Percentiles rank a stretch among this genome's conserved stretches.
Evolutionary conservation across 1,140 invertebrate genomes (phyloP).

Genomic region (Episyrphus balteatus): DNA sequence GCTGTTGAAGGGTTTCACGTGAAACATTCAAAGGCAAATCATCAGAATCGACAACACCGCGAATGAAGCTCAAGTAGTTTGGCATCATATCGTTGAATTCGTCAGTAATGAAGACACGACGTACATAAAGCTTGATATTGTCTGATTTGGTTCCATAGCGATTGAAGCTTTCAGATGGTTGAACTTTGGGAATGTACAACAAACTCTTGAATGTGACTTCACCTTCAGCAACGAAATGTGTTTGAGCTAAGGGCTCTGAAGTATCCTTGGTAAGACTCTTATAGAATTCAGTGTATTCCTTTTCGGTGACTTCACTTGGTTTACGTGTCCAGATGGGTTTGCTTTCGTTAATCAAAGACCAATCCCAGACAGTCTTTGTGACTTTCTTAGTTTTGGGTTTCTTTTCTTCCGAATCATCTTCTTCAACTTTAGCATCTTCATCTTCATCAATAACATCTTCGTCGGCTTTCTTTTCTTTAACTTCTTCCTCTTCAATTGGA

Average conservation of each 20-base stretch:
- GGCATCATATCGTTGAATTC: slow-evolving; percentile 99
- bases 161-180: slow-evolving; percentile 89
- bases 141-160: slow-evolving; percentile 89
- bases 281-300: slow-evolving; percentile 92
- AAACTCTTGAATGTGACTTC: slow-evolving; percentile 98
- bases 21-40: slow-evolving; percentile 98
- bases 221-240: slow-evolving; percentile 97
- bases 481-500: slow-evolving; percentile 45
- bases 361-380: slow-evolving; percentile 96
- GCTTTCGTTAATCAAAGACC: slow-evolving; percentile 91
- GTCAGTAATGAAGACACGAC: slow-evolving; percentile 97
- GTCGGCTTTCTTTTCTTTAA: slow-evolving; percentile 28
- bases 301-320: slow-evolving; percentile 70
- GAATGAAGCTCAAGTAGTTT: slow-evolving; percentile 89
- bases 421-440: slow-evolving; percentile 51
- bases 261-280: slow-evolving; percentile 85
- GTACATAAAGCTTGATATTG: slow-evolving; percentile 93
- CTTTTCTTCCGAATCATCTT: slow-evolving; percentile 62
- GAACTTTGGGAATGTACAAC: slow-evolving; percentile 80
- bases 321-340: slow-evolving; percentile 98
- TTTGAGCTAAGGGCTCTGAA: slow-evolving; percentile 74
- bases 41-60: slow-evolving; percentile 98
- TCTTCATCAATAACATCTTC: slow-evolving; percentile 43
- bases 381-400: slow-evolving; percentile 87
- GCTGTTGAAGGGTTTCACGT: slow-evolving; percentile 95